phyloP scores from a whole-genome alignment of 2,888 invertebrate species.

The Ophion ventricosus region DNA sequence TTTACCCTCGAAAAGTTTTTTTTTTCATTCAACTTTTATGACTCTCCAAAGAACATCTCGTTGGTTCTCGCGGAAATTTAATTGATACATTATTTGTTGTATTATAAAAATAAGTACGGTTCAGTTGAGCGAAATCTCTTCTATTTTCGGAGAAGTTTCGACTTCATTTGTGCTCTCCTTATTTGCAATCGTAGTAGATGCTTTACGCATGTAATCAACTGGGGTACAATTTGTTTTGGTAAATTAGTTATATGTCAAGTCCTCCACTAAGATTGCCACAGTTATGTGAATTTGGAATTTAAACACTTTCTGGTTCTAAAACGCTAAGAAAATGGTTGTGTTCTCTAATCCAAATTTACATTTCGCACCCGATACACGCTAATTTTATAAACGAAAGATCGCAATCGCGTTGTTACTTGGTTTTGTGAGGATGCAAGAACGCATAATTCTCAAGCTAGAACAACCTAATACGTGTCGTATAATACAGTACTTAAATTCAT shows the following conservation, averaged over 20 bases:
- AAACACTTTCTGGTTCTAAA: neutral
- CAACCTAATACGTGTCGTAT: neutral
- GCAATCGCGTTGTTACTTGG: neutral
- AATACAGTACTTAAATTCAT: constrained; percentile 5
- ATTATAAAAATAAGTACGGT: neutral
- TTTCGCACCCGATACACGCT: neutral
- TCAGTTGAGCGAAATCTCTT: neutral
- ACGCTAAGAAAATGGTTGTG: neutral
- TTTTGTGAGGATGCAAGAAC: neutral
- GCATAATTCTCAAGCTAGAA: neutral
- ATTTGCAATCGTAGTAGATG: neutral
- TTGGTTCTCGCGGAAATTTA: neutral
- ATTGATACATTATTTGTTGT: neutral
- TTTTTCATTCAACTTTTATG: neutral
- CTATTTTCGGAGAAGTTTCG: neutral
- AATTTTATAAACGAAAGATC: neutral
- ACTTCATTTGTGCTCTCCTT: neutral
- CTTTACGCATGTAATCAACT: neutral
- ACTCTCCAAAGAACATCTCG: neutral
- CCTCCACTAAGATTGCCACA: neutral
- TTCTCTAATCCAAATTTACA: neutral
- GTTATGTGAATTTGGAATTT: neutral
- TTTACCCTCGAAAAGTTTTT: neutral
- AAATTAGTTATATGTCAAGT: neutral
- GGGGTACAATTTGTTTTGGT: neutral